Percentiles rank a stretch among this genome's conserved stretches.
These are phyloP conservation scores for Glyptemys insculpta DNA, from an alignment of 2,797 vertebrate species.

Conservation along the genomic window DNA sequence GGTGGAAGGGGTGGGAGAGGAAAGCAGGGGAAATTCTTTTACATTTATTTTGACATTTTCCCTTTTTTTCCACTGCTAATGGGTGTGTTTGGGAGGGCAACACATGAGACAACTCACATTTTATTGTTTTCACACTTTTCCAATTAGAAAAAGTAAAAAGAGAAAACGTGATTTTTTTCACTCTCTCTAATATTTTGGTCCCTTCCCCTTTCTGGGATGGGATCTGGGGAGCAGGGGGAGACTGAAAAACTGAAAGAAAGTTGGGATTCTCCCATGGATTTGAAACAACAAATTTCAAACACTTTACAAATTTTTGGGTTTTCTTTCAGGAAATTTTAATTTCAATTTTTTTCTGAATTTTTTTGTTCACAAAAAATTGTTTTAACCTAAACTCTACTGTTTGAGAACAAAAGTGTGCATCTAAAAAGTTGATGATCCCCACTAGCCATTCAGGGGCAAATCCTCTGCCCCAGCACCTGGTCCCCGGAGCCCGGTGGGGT, in stretches of 20 bases:
- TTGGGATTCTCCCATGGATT: background rate
- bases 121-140: background rate
- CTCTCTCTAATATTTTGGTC: background rate
- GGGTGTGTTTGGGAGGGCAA: background rate
- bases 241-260: background rate
- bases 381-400: no score
- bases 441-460: background rate
- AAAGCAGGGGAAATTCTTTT: background rate
- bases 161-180: background rate
- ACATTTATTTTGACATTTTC: background rate
- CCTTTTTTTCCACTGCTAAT: no score
- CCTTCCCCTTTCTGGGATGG: background rate
- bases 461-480: background rate
- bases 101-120: background rate
- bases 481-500: rapidly evolving
- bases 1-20: background rate
- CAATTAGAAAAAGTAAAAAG: background rate
- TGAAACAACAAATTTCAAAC: background rate
- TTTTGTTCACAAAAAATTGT: no score
- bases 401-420: no score
- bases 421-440: no score
- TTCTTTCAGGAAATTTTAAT: background rate
- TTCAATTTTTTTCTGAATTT: background rate
- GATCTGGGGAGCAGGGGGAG: no score
- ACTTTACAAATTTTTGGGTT: background rate